phyloP scores from a whole-genome alignment of 2,797 vertebrate genomes.

The Cichlasoma orientale region DNA sequence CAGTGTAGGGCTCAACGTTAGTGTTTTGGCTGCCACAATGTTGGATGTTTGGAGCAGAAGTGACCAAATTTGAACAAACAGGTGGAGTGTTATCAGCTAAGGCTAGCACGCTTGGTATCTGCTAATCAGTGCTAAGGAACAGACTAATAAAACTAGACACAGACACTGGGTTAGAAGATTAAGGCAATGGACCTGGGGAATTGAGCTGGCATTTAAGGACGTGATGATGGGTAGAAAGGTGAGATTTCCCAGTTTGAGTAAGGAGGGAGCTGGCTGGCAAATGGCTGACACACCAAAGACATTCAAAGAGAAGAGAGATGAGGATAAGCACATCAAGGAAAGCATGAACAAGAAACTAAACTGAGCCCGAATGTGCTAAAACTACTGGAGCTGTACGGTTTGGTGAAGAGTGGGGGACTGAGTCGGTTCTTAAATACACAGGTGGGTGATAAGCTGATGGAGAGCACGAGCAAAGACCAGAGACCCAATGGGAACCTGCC shows the following conservation, averaged over 20 bases:
- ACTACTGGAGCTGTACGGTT: background rate
- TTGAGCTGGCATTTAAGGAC: background rate
- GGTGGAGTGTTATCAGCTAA: no score
- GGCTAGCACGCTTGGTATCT: no score
- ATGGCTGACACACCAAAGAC: background rate
- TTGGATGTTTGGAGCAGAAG: background rate
- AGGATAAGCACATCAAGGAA: background rate
- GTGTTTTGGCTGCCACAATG: background rate
- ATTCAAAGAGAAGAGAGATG: background rate
- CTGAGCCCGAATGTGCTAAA: background rate
- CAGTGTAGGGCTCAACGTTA: background rate
- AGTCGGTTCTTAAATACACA: background rate
- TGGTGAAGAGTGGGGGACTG: background rate
- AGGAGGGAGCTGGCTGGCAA: background rate
- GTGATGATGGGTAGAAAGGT: no score
- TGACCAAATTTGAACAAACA: no score
- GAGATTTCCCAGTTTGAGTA: background rate
- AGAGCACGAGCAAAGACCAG: background rate
- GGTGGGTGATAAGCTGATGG: background rate
- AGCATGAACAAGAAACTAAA: background rate
- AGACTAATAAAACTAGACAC: no score
- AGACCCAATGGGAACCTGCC: rapidly evolving
- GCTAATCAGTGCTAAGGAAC: no score
- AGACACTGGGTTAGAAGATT: background rate
- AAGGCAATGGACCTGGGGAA: background rate